Percentiles rank a stretch among this genome's conserved stretches.
phyloP scores from a whole-genome alignment of 2,888 invertebrate genomes.

The Leptinotarsa rubiginosa region DNA sequence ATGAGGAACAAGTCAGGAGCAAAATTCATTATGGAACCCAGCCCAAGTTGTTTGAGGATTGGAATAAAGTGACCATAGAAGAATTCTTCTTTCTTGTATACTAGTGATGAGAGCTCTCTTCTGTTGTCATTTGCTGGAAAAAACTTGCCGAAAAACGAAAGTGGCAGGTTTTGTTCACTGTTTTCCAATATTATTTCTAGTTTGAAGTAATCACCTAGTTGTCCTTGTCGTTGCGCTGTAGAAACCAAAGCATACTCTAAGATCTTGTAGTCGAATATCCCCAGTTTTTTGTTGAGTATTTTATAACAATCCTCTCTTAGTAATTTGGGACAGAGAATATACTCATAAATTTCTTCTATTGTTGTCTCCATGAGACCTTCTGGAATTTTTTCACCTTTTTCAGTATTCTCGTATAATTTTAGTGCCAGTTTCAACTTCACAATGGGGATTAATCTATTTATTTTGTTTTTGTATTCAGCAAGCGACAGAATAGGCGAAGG shows the following conservation, averaged over 20 bases:
- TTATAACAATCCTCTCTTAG: conserved; percentile 1
- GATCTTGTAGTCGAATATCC: neutral
- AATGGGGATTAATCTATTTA: neutral
- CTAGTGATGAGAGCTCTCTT: neutral
- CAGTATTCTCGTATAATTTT: neutral
- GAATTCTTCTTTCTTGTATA: conserved; percentile 9
- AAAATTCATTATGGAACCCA: neutral
- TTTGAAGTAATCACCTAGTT: conserved; percentile 3
- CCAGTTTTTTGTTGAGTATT: conserved; percentile 1
- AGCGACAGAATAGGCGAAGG: neutral
- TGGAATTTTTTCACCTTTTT: neutral
- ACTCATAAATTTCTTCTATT: neutral
- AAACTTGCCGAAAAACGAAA: conserved; percentile 3
- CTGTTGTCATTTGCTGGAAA: neutral
- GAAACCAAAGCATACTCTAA: neutral
- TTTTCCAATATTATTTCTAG: neutral
- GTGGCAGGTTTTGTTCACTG: neutral
- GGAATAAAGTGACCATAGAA: neutral
- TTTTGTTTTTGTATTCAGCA: neutral
- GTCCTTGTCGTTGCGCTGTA: neutral
- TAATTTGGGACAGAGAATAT: neutral
- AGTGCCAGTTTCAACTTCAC: neutral
- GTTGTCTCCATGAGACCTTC: neutral
- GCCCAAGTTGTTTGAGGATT: neutral
- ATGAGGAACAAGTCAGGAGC: neutral